These are phyloP conservation scores for Actinopyga echinites DNA, from an alignment of 53 echinoderm and acorn worm genomes.

Conservation along the genomic window DNA sequence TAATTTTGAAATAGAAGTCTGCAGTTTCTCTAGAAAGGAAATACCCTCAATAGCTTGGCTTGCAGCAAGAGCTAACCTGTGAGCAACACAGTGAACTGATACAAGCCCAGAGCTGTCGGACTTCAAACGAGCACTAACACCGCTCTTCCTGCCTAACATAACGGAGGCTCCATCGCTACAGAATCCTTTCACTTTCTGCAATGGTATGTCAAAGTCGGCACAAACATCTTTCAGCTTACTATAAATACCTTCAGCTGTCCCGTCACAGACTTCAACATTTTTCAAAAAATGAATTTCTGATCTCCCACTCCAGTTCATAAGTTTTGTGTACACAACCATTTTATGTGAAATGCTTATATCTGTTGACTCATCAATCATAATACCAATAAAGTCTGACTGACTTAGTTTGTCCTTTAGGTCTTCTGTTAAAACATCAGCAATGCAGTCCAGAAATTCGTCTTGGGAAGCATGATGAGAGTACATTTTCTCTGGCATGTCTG, in stretches of 20 bases:
- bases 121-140: background rate
- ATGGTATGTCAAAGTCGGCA: background rate
- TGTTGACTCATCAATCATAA: constrained; percentile 18
- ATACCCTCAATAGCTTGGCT: background rate
- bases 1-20: background rate
- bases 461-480: background rate
- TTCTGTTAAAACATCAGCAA: background rate
- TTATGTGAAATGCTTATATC: constrained; percentile 4
- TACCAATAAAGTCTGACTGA: background rate
- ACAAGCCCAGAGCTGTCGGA: background rate
- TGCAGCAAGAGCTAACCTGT: background rate
- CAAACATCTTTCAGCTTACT: background rate
- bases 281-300: constrained; percentile 20
- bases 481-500: background rate
- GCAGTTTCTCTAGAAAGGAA: background rate
- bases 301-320: background rate
- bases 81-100: background rate
- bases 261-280: background rate
- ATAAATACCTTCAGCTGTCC: background rate
- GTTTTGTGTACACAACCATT: background rate
- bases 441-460: background rate
- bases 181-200: background rate
- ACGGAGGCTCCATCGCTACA: constrained; percentile 4
- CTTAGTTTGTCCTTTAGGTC: background rate
- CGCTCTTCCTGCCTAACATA: background rate